These are phyloP conservation scores for Talpa occidentalis DNA, from an alignment of 2,113 vertebrate species.

Conservation along the genomic window DNA sequence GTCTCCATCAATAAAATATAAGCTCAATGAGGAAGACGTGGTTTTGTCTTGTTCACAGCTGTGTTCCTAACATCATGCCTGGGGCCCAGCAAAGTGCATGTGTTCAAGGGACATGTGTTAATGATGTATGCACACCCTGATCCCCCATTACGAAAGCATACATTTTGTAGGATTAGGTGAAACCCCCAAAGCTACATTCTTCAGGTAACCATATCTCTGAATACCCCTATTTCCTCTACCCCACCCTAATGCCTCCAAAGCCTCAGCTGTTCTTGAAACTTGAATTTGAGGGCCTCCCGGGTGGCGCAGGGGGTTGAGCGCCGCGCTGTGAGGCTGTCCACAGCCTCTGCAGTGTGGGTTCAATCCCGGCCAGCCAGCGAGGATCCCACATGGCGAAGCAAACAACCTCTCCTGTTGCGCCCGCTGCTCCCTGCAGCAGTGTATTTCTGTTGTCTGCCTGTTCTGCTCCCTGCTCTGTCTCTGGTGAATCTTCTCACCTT, in stretches of 20 bases:
- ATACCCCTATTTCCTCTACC: neutral
- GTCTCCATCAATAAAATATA: neutral
- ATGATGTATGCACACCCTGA: neutral
- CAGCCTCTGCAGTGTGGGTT: too few species aligned
- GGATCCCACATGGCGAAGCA: too few species aligned
- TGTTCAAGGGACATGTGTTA: neutral
- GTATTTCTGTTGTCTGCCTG: too few species aligned
- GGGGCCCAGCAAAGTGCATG: neutral
- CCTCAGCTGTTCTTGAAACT: neutral
- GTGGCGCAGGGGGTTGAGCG: too few species aligned
- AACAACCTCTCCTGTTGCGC: too few species aligned
- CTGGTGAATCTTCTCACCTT: too few species aligned
- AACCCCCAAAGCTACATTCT: neutral
- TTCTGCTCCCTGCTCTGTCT: too few species aligned
- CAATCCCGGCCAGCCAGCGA: too few species aligned
- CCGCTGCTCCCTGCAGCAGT: too few species aligned
- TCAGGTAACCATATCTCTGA: neutral
- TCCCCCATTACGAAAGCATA: neutral
- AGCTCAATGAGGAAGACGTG: neutral
- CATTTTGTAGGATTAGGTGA: conserved; percentile 1
- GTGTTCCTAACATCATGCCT: neutral
- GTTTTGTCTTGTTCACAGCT: neutral
- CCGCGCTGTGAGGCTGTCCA: too few species aligned
- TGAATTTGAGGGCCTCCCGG: too few species aligned
- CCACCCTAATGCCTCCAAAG: neutral